Evolutionary conservation across 2,888 invertebrate genomes (phyloP).

Genomic region (Trachelus stipa): DNA sequence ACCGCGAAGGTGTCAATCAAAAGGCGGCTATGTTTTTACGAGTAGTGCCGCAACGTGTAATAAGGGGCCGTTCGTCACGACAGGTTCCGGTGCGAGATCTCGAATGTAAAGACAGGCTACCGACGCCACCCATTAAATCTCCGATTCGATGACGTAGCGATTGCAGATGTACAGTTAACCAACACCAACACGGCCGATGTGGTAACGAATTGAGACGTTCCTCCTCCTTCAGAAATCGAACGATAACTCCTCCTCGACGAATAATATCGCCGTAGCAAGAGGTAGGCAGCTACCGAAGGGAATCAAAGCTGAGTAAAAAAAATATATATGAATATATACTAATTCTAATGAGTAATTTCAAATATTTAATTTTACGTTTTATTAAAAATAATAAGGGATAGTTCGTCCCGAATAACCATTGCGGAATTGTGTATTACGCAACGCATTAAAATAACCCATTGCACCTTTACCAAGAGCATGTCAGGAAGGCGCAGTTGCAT

Average conservation of each 20-base stretch:
- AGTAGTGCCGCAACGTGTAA: conserved; percentile 7
- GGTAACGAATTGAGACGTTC: conserved; percentile 3
- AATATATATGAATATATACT: background rate
- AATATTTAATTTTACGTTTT: background rate
- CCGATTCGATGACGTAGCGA: conserved; percentile 9
- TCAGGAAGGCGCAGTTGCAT: conserved; percentile 45
- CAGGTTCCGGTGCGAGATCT: background rate
- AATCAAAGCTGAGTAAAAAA: background rate
- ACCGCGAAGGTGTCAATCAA: conserved; percentile 2
- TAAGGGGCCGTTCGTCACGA: conserved; percentile 12
- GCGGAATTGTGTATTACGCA: conserved; percentile 2
- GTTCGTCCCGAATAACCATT: background rate
- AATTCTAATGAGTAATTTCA: background rate
- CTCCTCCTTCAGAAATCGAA: conserved; percentile 1
- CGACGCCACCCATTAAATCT: background rate
- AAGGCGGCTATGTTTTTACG: conserved; percentile 7
- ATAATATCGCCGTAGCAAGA: background rate
- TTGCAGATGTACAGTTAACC: conserved; percentile 3
- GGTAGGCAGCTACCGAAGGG: background rate
- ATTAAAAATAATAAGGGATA: background rate
- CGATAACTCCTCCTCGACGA: background rate
- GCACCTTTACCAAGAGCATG: conserved; percentile 40
- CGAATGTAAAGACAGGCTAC: conserved; percentile 2
- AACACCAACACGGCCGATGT: background rate
- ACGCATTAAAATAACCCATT: conserved; percentile 46